These are phyloP conservation scores for Sphaerophoria taeniata DNA, from an alignment of 2,888 invertebrate species.

Conservation along the genomic window DNA sequence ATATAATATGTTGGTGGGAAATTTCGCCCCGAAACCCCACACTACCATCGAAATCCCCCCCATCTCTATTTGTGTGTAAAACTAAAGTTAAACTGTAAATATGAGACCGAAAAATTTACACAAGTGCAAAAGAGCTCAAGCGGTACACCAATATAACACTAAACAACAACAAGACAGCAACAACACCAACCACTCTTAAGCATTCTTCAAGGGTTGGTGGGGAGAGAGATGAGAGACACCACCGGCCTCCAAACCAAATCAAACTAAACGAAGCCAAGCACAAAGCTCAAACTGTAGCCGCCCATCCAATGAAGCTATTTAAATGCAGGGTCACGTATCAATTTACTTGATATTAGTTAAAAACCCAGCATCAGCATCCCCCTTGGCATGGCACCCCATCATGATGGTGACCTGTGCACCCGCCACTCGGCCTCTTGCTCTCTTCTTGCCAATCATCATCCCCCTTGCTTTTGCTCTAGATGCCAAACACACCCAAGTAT, in stretches of 20 bases:
- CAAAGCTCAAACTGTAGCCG: slow-evolving; percentile 18
- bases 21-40: neutral
- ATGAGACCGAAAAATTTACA: slow-evolving; percentile 69
- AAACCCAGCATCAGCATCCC: slow-evolving; percentile 76
- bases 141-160: slow-evolving; percentile 67
- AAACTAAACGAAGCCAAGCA: slow-evolving; percentile 18
- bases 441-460: slow-evolving; percentile 47
- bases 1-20: neutral
- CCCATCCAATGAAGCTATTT: slow-evolving; percentile 80
- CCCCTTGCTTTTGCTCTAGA: neutral
- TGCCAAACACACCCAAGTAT: neutral
- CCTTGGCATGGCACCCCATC: slow-evolving; percentile 26
- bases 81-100: slow-evolving; percentile 72
- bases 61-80: slow-evolving; percentile 45
- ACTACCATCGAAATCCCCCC: neutral
- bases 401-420: slow-evolving; percentile 53
- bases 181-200: slow-evolving; percentile 28
- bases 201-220: slow-evolving; percentile 9
- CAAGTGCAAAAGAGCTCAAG: slow-evolving; percentile 73
- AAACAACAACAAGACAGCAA: slow-evolving; percentile 47
- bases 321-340: slow-evolving; percentile 82
- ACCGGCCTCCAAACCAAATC: slow-evolving; percentile 22
- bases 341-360: slow-evolving; percentile 81
- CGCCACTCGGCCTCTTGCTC: slow-evolving; percentile 33
- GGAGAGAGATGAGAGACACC: slow-evolving; percentile 26